A percentile compares a stretch with the other conserved stretches of the same genome.
Conservation (phyloP, 2,113 vertebrate genomes). For the Tympanuchus pallidicinctus region DNA sequence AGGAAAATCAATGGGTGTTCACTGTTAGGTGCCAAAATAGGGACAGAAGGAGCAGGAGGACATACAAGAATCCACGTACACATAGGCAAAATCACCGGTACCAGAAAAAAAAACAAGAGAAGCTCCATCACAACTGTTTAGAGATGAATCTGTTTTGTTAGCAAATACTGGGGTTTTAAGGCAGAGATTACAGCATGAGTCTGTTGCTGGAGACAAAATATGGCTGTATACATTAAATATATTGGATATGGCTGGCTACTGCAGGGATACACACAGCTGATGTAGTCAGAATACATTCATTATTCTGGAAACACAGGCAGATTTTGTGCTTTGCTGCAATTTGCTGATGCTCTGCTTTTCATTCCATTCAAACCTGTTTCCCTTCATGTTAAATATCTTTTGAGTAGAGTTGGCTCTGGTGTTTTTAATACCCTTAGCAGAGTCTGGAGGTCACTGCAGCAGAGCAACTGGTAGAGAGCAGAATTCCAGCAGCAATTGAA, state of each 20-base stretch:
- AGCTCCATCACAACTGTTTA: background rate
- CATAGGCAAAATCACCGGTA: background rate
- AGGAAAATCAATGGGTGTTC: background rate
- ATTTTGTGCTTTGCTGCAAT: slow-evolving; percentile 42
- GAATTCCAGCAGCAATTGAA: slow-evolving; percentile 63
- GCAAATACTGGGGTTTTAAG: background rate
- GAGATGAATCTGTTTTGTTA: background rate
- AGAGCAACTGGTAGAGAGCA: slow-evolving; percentile 43
- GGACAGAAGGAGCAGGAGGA: background rate
- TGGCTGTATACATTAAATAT: slow-evolving; percentile 27
- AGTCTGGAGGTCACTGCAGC: slow-evolving; percentile 60
- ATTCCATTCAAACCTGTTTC: slow-evolving; percentile 64
- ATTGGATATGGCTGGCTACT: slow-evolving; percentile 40
- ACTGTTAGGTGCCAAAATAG: background rate
- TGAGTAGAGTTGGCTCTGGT: slow-evolving; percentile 24
- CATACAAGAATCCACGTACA: background rate
- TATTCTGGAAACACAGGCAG: slow-evolving; percentile 56
- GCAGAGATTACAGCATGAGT: background rate
- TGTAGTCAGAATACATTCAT: slow-evolving; percentile 34
- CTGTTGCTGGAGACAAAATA: slow-evolving; percentile 36
- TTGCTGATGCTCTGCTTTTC: slow-evolving; percentile 62
- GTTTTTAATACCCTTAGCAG: slow-evolving; percentile 40
- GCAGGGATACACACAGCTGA: slow-evolving; percentile 18
- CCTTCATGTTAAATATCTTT: slow-evolving; percentile 56
- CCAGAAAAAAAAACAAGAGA: background rate